These are phyloP conservation scores for Otolemur garnettii DNA, from an alignment of 2,113 vertebrate genomes.

Conservation along the genomic window DNA sequence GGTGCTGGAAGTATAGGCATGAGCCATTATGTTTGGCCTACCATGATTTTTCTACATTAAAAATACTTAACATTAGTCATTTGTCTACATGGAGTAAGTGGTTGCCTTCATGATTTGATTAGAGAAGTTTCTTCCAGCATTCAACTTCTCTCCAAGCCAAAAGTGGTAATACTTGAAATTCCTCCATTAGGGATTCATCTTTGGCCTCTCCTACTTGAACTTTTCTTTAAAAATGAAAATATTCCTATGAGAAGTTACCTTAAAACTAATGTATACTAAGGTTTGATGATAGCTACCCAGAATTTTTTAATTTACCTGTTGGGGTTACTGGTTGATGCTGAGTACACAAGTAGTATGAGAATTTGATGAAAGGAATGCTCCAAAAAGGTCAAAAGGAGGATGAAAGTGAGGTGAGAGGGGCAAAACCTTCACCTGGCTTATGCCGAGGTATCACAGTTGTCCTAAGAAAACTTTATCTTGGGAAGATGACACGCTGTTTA, in stretches of 20 bases:
- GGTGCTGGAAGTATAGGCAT: too few species aligned
- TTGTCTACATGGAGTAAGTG: neutral
- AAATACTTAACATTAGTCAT: neutral
- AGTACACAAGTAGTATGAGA: neutral
- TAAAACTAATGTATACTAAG: neutral
- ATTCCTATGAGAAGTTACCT: constrained; percentile 32
- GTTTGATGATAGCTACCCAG: neutral
- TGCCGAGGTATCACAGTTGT: neutral
- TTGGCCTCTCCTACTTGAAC: neutral
- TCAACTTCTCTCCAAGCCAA: neutral
- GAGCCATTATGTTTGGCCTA: too few species aligned
- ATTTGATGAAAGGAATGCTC: neutral
- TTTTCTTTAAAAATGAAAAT: constrained; percentile 52
- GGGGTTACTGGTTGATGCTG: too few species aligned
- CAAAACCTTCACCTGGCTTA: neutral
- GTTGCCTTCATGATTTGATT: neutral
- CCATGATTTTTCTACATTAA: neutral
- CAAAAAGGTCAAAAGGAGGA: neutral
- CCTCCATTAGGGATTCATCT: neutral
- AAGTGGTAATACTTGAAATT: neutral
- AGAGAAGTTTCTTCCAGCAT: neutral
- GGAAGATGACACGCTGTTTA: neutral
- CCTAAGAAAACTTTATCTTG: neutral
- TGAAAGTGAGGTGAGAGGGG: neutral
- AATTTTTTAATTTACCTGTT: neutral